Evolutionary conservation across 1,140 invertebrate species (phyloP).

Genomic region (Drosophila azteca): DNA sequence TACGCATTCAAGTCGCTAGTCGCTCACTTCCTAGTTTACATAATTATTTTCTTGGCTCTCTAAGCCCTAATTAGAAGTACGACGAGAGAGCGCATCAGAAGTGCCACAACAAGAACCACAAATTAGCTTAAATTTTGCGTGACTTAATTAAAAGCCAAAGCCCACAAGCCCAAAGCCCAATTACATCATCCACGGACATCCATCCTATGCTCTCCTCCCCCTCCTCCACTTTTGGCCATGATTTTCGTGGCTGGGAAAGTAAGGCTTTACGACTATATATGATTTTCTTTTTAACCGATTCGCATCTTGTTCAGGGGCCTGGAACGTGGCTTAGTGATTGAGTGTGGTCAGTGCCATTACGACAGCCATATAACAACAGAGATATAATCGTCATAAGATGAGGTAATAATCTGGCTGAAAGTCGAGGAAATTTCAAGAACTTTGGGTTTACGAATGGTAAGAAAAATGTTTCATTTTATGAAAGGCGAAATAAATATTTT

Average conservation of each 20-base stretch:
- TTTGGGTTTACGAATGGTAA: not conserved
- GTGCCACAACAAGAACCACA: conserved; percentile 48
- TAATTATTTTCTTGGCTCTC: conserved; percentile 46
- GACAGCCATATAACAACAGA: conserved; percentile 31
- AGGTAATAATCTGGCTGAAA: conserved; percentile 8
- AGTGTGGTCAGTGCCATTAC: conserved; percentile 47
- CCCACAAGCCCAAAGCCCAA: conserved; percentile 5
- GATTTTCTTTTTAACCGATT: conserved; percentile 32
- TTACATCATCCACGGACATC: conserved; percentile 59
- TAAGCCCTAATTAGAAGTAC: conserved; percentile 46
- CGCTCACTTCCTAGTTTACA: conserved; percentile 60
- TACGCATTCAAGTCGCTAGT: conserved; percentile 33
- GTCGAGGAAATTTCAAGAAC: conserved; percentile 19
- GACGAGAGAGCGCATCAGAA: conserved; percentile 3
- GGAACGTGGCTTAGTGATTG: conserved; percentile 45
- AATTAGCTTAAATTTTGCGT: conserved; percentile 77
- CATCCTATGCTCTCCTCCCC: not conserved
- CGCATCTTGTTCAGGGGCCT: conserved; percentile 43
- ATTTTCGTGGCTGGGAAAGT: conserved; percentile 51
- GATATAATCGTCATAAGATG: conserved; percentile 9
- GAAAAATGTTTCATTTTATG: too few relatives aligned
- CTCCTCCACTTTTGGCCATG: not conserved
- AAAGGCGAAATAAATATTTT: too few relatives aligned
- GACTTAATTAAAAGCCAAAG: conserved; percentile 71
- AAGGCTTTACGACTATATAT: conserved; percentile 14